Evolutionary conservation across 2,888 invertebrate genomes (phyloP), one percentile per base, ranked within the genome.

Genomic region (Acanthopleura granulata): DNA sequence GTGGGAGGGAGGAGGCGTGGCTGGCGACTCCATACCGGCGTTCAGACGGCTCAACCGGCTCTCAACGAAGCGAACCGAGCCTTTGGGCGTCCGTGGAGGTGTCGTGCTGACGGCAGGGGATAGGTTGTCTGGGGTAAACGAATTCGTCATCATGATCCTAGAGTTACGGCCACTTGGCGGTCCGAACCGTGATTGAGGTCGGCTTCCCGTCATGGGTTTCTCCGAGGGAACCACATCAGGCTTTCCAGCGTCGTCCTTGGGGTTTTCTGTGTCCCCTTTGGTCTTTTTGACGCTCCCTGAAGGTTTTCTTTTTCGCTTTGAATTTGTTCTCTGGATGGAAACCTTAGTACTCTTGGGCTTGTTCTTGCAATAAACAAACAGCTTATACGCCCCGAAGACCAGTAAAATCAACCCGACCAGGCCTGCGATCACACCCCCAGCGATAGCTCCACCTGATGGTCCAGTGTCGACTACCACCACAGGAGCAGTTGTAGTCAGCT

Each of bases 1-100:
- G 25, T 66, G 29, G 22, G 66, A 66, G 15, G 66, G 66, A 16
- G 66, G 66, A 6, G 66, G 66, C 22, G 66, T 66, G 66, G 66
- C 66, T 6, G 66, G 66, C 22, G 66, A 66, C 29, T 25, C 66
- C 66, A 66, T 66, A 9, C 29, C 66, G 22, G 29, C 29, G 14
- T 66, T 66, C 29, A 66, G 29, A 6, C 66, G 22, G 40, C 40
- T 40, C 14, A 66, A 25, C 25, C 66, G 66, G 29, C 66, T 66
- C 25, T 66, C 66, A 1, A 66, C 29, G 25, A 66, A 66, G 15
- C 66, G 18, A 16, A 66, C 22, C 15, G 66, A 66, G 66, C 66
- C 66, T 27, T 27, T 66, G 27, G 25, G 25, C 12, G 66, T 27
- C 25, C 25, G 15, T 22, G 66, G 66, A 16, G 66, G 66, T 3